Evolutionary conservation across 1,140 invertebrate genomes (phyloP).

Genomic region (Sycophaga agraensis): DNA sequence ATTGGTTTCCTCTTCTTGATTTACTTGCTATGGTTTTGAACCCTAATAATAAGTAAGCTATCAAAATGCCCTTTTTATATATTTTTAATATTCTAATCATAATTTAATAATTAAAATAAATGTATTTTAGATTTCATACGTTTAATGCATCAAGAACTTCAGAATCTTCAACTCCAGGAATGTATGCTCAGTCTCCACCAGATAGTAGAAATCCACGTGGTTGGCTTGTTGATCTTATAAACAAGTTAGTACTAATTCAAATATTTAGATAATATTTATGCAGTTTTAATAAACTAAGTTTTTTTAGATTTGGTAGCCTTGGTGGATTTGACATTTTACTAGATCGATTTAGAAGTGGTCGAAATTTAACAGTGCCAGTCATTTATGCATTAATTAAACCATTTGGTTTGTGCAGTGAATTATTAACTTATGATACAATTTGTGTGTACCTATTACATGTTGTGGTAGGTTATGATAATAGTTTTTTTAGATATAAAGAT

Average conservation of each 20-base stretch:
- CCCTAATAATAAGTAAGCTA: slow-evolving; percentile 82
- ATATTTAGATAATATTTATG: slow-evolving; percentile 9
- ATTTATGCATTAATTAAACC: slow-evolving; percentile 85
- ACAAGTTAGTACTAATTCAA: slow-evolving; percentile 62
- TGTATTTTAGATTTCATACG: slow-evolving; percentile 79
- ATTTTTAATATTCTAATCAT: slow-evolving; percentile 1
- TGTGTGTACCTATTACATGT: slow-evolving; percentile 92
- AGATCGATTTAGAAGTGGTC: slow-evolving; percentile 79
- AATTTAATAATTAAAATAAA: not conserved
- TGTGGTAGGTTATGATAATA: slow-evolving; percentile 68
- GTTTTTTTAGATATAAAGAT: not conserved
- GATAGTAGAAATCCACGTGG: slow-evolving; percentile 79
- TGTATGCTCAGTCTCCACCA: slow-evolving; percentile 78
- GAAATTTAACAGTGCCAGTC: slow-evolving; percentile 74
- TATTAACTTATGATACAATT: slow-evolving; percentile 86
- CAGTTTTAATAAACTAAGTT: not conserved
- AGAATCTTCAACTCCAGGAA: slow-evolving; percentile 71
- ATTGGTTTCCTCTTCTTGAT: slow-evolving; percentile 92
- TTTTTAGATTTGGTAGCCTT: slow-evolving; percentile 76
- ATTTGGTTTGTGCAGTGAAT: slow-evolving; percentile 90
- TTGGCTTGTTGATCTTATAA: slow-evolving; percentile 95
- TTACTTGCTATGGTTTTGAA: slow-evolving; percentile 91
- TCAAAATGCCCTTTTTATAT: slow-evolving; percentile 13
- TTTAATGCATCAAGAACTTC: slow-evolving; percentile 83
- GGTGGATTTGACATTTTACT: slow-evolving; percentile 87